These are phyloP conservation scores for Melospiza georgiana DNA, from an alignment of 2,113 vertebrate genomes.

Conservation along the genomic window DNA sequence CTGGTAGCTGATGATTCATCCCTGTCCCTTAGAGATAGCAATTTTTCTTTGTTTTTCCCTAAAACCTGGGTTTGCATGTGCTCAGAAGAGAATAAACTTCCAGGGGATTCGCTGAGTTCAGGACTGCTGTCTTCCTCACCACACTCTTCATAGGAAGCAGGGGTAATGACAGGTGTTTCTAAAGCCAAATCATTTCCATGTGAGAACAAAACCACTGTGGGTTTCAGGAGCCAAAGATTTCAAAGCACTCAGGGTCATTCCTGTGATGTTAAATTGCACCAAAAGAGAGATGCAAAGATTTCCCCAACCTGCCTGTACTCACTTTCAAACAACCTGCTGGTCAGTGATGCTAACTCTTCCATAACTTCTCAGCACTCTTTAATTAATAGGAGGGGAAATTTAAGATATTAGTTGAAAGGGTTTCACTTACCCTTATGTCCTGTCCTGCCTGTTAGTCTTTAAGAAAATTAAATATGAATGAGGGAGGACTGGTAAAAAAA, in stretches of 20 bases:
- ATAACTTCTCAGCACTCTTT: background rate
- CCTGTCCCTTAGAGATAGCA: background rate
- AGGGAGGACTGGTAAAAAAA: background rate
- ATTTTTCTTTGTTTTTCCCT: background rate
- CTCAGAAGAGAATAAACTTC: background rate
- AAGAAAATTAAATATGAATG: background rate
- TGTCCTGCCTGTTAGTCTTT: background rate
- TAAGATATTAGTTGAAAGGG: background rate
- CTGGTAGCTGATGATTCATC: slow-evolving; percentile 28
- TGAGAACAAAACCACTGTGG: background rate
- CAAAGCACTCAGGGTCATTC: background rate
- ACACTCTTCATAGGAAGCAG: background rate
- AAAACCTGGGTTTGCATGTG: background rate
- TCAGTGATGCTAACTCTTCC: background rate
- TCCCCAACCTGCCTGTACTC: background rate
- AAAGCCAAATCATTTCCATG: rapidly evolving
- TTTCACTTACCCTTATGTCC: background rate
- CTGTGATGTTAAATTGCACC: background rate
- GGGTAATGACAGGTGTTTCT: background rate
- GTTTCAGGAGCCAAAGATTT: background rate
- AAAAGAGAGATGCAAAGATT: background rate
- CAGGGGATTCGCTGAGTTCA: background rate
- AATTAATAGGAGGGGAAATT: background rate
- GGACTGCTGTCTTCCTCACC: background rate
- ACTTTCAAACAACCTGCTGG: background rate